Evolutionary conservation across 2,113 vertebrate genomes (phyloP), one percentile per base, ranked within the genome.

Genomic region (Phyllopteryx taeniolatus): DNA sequence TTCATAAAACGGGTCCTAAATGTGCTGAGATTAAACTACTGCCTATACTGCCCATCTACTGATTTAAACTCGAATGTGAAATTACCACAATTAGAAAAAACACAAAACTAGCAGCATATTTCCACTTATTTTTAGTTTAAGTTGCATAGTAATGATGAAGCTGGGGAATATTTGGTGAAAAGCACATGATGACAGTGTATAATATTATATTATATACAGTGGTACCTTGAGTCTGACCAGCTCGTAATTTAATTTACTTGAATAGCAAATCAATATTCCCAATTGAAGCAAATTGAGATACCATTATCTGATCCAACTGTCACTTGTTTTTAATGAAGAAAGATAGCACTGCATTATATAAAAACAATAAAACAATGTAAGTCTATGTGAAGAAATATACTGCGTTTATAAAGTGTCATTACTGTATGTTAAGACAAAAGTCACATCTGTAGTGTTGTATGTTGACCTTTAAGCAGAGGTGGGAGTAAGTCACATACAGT

Each of bases 1-100:
- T 43, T 43, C 62, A 42, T 39, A 62, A 20, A 57, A 57, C 8
- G 5, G n/a, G 27, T 57, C 56, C n/a, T 57, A 27, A 12, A 8
- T 27, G 9, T 27, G n/a, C 22, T n/a, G 2, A 8, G 20, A 9
- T 44, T 49, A 49, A 49, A 4, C 15, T 57, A 13, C 11, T 31
- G 22, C 5, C n/a, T 14, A 13, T 27, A 27, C n/a, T 57, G n/a
- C 12, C 44, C 5, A 35, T 49, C 13, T 49, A 49, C 7, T 22
- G 46, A 35, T 78, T 75, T 67, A 44, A 61, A 22, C n/a, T 12
- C 22, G 43, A 11, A 35, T 46, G 64, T 67, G 46, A 70, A 60
- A 67, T 12, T 71, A 62, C 51, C 13, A 46, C 5, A 5, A 72
- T 12, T 49, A 51, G 62, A 39, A 70, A 73, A 70, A 20, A 15